Evolutionary conservation across 2,113 vertebrate genomes (phyloP).

Genomic region (Rhinolophus ferrumequinum): DNA sequence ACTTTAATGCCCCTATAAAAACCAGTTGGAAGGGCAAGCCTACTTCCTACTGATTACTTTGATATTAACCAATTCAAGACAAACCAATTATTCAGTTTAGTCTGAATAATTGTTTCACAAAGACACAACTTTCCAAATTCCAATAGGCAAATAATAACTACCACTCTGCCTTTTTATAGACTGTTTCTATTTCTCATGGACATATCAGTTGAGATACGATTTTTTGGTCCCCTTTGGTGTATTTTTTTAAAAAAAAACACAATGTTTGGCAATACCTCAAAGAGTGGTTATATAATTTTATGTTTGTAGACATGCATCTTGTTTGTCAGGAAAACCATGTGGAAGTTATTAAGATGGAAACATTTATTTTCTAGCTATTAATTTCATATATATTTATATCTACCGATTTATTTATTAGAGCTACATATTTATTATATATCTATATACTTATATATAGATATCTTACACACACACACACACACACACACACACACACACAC

Average conservation of each 20-base stretch:
- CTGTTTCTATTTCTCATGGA: not conserved
- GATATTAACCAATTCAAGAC: constrained; percentile 12
- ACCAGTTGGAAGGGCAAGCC: constrained; percentile 30
- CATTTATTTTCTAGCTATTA: not conserved
- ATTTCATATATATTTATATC: not conserved
- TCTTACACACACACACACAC: no score
- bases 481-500: not conserved
- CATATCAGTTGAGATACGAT: not conserved
- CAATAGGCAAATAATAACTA: not conserved
- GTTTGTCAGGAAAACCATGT: not conserved
- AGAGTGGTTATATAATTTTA: not conserved
- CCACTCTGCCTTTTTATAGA: not conserved
- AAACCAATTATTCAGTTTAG: not conserved
- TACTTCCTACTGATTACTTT: not conserved
- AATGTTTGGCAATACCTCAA: not conserved
- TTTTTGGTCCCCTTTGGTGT: not conserved
- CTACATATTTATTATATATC: not conserved
- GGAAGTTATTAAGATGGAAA: not conserved
- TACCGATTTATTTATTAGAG: not conserved
- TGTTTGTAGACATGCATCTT: not conserved
- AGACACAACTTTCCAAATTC: not conserved
- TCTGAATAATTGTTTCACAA: constrained; percentile 20
- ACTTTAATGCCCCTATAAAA: constrained; percentile 53
- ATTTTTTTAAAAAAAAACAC: not conserved
- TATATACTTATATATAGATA: not conserved